Percentiles rank a stretch among this genome's conserved stretches.
phyloP scores from a whole-genome alignment of 2,113 vertebrate species.

The Hydrochoerus hydrochaeris region DNA sequence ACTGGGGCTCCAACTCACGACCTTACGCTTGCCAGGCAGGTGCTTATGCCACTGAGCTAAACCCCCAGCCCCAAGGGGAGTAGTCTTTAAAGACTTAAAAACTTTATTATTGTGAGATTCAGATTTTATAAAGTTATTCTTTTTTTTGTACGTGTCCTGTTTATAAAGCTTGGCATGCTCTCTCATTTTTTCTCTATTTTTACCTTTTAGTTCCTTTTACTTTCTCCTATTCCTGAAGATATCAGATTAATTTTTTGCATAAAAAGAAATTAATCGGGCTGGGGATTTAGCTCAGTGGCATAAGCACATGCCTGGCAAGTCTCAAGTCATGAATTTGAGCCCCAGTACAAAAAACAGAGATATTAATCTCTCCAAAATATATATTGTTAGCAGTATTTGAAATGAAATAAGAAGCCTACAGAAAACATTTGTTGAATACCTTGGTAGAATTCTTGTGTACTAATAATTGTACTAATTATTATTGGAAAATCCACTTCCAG shows the following conservation, averaged over 20 bases:
- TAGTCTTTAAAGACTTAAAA: slow-evolving; percentile 1
- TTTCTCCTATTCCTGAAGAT: neutral
- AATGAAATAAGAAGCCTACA: neutral
- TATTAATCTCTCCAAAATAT: neutral
- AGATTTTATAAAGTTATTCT: neutral
- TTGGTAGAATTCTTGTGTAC: no score
- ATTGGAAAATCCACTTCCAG: neutral
- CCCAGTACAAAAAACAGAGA: no score
- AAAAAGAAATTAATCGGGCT: neutral
- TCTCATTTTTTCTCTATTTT: neutral
- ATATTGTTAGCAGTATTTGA: neutral
- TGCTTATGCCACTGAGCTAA: no score
- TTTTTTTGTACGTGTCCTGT: neutral
- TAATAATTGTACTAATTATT: no score
- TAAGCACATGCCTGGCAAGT: no score
- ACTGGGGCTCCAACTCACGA: no score
- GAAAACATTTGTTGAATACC: neutral
- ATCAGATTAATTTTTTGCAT: neutral
- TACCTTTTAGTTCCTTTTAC: neutral
- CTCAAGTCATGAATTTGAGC: no score
- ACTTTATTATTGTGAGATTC: neutral
- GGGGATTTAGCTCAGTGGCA: no score
- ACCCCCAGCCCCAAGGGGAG: neutral
- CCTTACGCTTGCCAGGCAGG: no score
- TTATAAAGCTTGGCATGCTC: neutral